Evolutionary conservation across 2,113 vertebrate species (phyloP), one percentile per base, ranked within the genome.

Genomic region (Lepus europaeus): DNA sequence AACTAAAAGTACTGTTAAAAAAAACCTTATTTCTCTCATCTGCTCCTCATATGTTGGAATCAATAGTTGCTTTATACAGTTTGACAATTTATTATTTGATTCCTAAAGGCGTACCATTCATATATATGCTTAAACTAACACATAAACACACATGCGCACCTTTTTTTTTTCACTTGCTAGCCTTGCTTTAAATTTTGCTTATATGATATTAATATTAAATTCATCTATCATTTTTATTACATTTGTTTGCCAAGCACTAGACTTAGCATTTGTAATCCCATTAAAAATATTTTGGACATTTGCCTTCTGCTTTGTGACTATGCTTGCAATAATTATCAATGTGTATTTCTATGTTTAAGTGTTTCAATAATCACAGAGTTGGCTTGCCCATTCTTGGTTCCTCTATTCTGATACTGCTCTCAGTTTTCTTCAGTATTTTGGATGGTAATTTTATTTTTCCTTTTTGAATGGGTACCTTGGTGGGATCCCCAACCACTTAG

Each of bases 21-120:
- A 80, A 14, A 64, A 27, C 2, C n/a, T 88, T 80, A 4, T 91
- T 79, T 76, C 19, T 81, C 16, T 85, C 11, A 69, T 70, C 14
- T 19, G 14, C n/a, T 74, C 20, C 33, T 36, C 76, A 20, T 76
- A 80, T 19, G 56, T 84, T 81, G 49, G 19, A 59, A 73, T 31
- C 49, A 77, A 45, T 73, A 87, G 74, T 83, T 79, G 56, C 64
- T 77, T 78, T 69, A 69, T 59, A 80, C 53, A 85, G 80, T 76
- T 95, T 77, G 76, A 25, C 16, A 53, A 45, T 80, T 87, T 78
- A 13, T 74, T 45, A 88, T 56, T 91, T 84, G 29, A 36, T 49
- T 89, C 4, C 27, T 66, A 91, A 78, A 87, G 5, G 9, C 9
- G 22, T n/a, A 63, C 3, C 20, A 59, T 81, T 77, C 36, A 39